phyloP scores from a whole-genome alignment of 2,888 invertebrate species.

The Dolichopus griseipennis region DNA sequence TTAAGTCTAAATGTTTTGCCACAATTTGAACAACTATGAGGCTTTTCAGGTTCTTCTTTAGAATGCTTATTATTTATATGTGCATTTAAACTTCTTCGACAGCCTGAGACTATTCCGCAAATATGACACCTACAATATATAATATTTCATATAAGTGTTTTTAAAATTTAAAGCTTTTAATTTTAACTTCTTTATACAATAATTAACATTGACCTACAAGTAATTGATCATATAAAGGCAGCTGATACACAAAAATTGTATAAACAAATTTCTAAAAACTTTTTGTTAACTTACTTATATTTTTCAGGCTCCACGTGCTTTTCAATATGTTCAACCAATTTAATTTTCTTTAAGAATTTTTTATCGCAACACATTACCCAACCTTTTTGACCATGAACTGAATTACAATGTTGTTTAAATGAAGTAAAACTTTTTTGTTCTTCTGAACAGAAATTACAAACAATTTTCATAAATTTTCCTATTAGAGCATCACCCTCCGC shows the following conservation, averaged over 20 bases:
- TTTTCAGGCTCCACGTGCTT: background rate
- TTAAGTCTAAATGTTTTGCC: background rate
- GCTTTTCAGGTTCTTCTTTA: background rate
- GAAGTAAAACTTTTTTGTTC: background rate
- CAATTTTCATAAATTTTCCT: background rate
- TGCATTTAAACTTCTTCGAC: background rate
- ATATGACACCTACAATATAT: background rate
- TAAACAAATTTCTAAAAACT: too few species aligned
- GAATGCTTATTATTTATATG: background rate
- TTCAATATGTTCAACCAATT: conserved; percentile 4
- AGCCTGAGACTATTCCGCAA: background rate
- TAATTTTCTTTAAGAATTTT: background rate
- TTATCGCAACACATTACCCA: background rate
- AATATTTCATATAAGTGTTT: too few species aligned
- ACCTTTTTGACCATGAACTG: background rate
- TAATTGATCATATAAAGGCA: too few species aligned
- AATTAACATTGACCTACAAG: too few species aligned
- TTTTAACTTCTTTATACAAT: too few species aligned
- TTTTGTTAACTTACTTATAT: background rate
- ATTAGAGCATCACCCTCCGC: background rate
- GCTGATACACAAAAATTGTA: too few species aligned
- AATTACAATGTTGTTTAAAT: background rate
- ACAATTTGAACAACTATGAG: background rate
- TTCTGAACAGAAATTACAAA: background rate
- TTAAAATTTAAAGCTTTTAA: too few species aligned